Conservation (phyloP, 2,797 vertebrate genomes). For the Paedocypris micromegethes region DNA sequence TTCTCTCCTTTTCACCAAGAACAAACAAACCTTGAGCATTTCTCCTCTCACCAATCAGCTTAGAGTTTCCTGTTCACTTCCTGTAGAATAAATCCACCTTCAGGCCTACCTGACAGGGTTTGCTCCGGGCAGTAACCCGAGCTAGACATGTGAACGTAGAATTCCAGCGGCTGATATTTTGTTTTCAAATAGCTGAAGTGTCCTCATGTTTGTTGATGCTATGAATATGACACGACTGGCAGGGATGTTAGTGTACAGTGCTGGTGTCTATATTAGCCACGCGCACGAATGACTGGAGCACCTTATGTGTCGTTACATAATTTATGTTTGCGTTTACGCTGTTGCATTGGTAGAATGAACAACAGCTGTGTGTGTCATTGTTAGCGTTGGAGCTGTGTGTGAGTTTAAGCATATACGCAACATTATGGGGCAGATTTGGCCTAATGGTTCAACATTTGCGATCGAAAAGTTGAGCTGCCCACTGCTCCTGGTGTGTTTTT, state of each 20-base stretch:
- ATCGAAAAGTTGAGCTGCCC: too few relatives aligned
- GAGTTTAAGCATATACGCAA: too few relatives aligned
- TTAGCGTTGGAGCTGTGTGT: conserved; percentile 34
- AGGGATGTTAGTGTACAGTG: conserved; percentile 17
- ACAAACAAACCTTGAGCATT: conserved; percentile 35
- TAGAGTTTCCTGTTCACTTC: conserved; percentile 29
- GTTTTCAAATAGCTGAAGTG: neutral
- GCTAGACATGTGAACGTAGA: conserved; percentile 31
- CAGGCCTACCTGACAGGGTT: conserved; percentile 40
- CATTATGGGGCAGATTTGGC: too few relatives aligned
- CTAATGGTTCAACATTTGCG: too few relatives aligned
- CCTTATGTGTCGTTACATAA: conserved; percentile 32
- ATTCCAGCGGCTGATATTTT: conserved; percentile 46
- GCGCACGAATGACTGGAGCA: conserved; percentile 34
- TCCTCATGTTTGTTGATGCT: conserved; percentile 13
- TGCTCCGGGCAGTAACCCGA: conserved; percentile 41
- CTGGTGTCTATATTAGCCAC: conserved; percentile 33
- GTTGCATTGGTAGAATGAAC: conserved; percentile 31
- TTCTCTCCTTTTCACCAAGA: conserved; percentile 15
- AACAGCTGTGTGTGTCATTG: conserved; percentile 45
- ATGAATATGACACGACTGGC: conserved; percentile 22
- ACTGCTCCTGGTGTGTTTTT: too few relatives aligned
- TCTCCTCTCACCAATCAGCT: conserved; percentile 26
- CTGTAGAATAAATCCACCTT: conserved; percentile 37
- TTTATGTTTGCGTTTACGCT: conserved; percentile 42